phyloP scores from a whole-genome alignment of 1,140 invertebrate species.

The Steinernema khuongi region DNA sequence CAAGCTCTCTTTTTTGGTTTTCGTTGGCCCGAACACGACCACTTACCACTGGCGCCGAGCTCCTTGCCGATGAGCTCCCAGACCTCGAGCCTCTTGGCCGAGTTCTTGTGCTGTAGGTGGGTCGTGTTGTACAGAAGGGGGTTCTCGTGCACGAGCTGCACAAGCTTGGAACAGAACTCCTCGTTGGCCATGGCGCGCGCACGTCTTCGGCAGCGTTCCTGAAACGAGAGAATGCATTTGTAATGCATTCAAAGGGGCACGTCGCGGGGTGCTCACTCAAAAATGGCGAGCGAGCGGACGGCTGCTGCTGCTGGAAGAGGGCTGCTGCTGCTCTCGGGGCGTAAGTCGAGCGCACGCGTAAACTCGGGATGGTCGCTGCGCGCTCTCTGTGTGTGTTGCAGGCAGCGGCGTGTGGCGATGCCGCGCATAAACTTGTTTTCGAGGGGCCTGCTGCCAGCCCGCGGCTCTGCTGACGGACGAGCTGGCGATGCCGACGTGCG shows the following conservation, averaged over 20 bases:
- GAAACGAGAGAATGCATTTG: conserved; percentile 1
- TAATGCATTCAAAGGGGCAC: background rate
- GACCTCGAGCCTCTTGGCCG: background rate
- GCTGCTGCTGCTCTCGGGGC: no score
- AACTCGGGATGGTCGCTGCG: background rate
- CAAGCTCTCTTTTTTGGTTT: no score
- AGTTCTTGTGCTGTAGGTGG: background rate
- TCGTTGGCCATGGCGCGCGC: background rate
- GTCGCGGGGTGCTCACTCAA: background rate
- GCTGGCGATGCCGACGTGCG: background rate
- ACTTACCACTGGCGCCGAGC: background rate
- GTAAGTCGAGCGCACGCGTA: background rate
- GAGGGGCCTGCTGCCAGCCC: background rate
- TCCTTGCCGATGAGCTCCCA: background rate
- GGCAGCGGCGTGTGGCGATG: background rate
- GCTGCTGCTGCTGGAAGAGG: no score
- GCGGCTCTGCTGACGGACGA: background rate
- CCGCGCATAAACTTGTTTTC: conserved; percentile 12
- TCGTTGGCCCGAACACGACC: background rate
- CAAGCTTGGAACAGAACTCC: background rate
- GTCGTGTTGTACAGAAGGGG: background rate
- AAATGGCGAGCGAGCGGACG: no score
- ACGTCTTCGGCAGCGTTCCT: background rate
- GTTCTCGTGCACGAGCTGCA: background rate
- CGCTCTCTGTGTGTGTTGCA: background rate